Percentiles rank a stretch among this genome's conserved stretches.
Evolutionary conservation across 2,797 vertebrate genomes (phyloP).

Genomic region (Clamator glandarius): DNA sequence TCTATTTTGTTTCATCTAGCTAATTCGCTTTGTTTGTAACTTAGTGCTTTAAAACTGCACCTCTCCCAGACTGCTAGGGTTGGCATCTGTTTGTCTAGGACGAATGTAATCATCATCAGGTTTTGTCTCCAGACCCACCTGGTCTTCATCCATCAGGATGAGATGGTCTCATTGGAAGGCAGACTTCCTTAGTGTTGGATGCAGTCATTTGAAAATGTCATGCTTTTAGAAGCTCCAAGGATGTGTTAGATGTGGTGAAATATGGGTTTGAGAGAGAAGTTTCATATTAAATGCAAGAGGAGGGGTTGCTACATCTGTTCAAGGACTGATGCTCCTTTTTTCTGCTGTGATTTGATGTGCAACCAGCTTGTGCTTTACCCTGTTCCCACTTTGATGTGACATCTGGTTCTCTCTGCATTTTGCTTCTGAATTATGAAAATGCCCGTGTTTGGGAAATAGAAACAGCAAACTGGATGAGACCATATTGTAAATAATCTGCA

Average conservation of each 20-base stretch:
- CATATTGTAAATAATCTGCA: background rate
- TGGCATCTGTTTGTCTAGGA: background rate
- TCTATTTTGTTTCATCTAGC: background rate
- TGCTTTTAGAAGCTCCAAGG: background rate
- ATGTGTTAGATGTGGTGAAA: background rate
- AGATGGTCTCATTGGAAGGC: accelerated
- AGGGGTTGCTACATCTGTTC: background rate
- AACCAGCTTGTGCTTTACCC: background rate
- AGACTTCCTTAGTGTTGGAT: background rate
- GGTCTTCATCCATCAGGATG: background rate
- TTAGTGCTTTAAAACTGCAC: background rate
- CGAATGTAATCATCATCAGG: background rate
- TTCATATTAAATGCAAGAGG: background rate
- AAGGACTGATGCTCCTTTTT: background rate
- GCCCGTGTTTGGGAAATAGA: background rate
- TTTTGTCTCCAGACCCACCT: background rate
- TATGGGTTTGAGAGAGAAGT: background rate
- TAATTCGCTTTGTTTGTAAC: background rate
- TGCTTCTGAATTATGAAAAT: background rate
- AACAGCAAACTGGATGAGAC: background rate
- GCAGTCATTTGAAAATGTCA: background rate
- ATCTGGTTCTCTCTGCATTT: background rate
- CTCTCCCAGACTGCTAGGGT: background rate
- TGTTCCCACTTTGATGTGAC: background rate
- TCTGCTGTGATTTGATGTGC: background rate